Conservation (phyloP, 2,797 vertebrate species). For the Monodelphis domestica region DNA sequence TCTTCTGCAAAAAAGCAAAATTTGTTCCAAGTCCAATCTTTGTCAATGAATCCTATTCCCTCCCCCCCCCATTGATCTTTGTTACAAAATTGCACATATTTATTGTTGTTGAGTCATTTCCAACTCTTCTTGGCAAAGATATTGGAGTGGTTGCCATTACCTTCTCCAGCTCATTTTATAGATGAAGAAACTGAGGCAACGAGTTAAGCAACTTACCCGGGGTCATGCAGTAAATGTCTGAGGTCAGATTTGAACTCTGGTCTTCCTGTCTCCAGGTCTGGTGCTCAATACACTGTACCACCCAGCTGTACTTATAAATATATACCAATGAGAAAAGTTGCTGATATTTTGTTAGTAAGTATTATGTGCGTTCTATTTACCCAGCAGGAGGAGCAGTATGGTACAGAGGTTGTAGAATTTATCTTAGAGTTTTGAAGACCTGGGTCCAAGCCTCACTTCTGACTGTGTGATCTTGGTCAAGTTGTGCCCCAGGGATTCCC, state of each 20-base stretch:
- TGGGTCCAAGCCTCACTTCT: not conserved
- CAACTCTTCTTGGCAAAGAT: too few species aligned
- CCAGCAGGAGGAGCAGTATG: not conserved
- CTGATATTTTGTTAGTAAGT: not conserved
- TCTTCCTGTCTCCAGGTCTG: not conserved
- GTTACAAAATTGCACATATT: too few species aligned
- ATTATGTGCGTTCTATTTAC: not conserved
- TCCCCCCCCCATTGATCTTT: not conserved
- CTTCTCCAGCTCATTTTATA: too few species aligned
- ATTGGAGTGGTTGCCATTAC: too few species aligned
- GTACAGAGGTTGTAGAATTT: not conserved
- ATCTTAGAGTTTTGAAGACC: not conserved
- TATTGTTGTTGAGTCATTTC: not conserved
- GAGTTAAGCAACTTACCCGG: too few species aligned
- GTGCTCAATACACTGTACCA: too few species aligned
- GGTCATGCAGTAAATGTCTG: too few species aligned
- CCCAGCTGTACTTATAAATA: too few species aligned
- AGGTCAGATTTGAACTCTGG: too few species aligned
- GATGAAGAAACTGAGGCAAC: too few species aligned
- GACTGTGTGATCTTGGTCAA: not conserved
- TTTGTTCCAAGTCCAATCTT: not conserved
- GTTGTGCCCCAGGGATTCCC: not conserved
- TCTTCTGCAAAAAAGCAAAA: not conserved
- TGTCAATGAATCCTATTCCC: not conserved
- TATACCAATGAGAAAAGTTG: not conserved